Evolutionary conservation across 1,140 invertebrate species (phyloP).

Genomic region (Hestina assimilis): DNA sequence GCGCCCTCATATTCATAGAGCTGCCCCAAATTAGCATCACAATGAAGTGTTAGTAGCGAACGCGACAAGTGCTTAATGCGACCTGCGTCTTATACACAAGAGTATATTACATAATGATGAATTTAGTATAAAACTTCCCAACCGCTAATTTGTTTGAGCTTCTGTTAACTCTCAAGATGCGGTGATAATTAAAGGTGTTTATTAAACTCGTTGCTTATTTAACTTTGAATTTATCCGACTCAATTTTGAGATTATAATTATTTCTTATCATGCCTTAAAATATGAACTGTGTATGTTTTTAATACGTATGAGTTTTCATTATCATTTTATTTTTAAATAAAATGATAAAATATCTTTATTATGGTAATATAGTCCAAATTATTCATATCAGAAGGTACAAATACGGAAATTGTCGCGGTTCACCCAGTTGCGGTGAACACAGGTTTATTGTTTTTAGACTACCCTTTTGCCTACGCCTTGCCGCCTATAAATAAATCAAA

Average conservation of each 20-base stretch:
- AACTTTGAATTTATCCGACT: slow-evolving; percentile 12
- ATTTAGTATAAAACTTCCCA: slow-evolving; percentile 62
- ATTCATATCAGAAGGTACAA: no score
- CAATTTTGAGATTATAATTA: slow-evolving; percentile 1
- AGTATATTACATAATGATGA: slow-evolving; percentile 66
- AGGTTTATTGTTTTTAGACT: slow-evolving; percentile 69
- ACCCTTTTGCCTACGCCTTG: slow-evolving; percentile 67
- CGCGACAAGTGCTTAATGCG: slow-evolving; percentile 66
- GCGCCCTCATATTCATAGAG: slow-evolving; percentile 71
- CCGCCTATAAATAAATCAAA: slow-evolving; percentile 78
- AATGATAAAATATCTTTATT: no score
- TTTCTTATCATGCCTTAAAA: not conserved
- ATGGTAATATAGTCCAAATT: no score
- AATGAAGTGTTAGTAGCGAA: slow-evolving; percentile 70
- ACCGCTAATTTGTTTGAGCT: slow-evolving; percentile 55
- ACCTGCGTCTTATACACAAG: slow-evolving; percentile 63
- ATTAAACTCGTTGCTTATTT: not conserved
- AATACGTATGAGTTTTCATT: not conserved
- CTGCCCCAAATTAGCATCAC: slow-evolving; percentile 74
- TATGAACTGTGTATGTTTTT: not conserved
- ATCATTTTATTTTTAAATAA: no score
- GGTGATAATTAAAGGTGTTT: slow-evolving; percentile 32
- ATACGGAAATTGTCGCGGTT: not conserved
- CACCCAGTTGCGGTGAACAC: slow-evolving; percentile 41
- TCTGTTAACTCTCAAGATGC: slow-evolving; percentile 33